These are phyloP conservation scores for Cantharis rufa DNA, from an alignment of 2,888 invertebrate species.

Conservation along the genomic window DNA sequence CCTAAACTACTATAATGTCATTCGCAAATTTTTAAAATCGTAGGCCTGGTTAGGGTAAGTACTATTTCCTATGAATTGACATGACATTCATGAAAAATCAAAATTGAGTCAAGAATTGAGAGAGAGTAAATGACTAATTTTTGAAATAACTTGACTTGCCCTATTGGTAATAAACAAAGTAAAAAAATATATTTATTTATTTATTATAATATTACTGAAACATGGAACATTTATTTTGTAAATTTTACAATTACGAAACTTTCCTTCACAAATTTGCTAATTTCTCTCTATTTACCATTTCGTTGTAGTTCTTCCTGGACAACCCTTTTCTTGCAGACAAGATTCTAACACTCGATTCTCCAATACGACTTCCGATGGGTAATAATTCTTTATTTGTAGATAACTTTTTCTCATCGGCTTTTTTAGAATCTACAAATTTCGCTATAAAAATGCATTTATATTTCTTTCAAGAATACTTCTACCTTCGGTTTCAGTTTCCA, in stretches of 20 bases:
- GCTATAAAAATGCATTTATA: too few relatives aligned
- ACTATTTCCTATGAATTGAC: too few relatives aligned
- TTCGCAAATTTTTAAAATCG: too few relatives aligned
- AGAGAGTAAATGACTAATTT: too few relatives aligned
- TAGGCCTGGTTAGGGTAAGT: too few relatives aligned
- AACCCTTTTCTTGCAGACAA: constrained; percentile 49
- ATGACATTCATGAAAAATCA: too few relatives aligned
- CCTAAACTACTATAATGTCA: too few relatives aligned
- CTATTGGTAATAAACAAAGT: too few relatives aligned
- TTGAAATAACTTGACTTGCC: too few relatives aligned
- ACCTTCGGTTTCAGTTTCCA: constrained; percentile 2
- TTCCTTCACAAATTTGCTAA: neutral
- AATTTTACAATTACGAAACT: neutral
- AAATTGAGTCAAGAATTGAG: too few relatives aligned
- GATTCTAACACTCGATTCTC: constrained; percentile 49
- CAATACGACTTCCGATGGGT: constrained; percentile 49
- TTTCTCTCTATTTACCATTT: neutral
- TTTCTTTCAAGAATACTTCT: neutral
- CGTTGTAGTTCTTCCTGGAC: constrained; percentile 24
- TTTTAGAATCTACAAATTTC: neutral
- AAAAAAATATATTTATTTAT: too few relatives aligned
- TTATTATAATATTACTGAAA: too few relatives aligned
- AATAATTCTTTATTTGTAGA: constrained; percentile 32
- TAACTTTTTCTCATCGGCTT: neutral
- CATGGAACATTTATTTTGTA: neutral